A percentile compares a stretch with the other conserved stretches of the same genome.
phyloP scores from a whole-genome alignment of 2,797 vertebrate species.

The Threskiornis aethiopicus region DNA sequence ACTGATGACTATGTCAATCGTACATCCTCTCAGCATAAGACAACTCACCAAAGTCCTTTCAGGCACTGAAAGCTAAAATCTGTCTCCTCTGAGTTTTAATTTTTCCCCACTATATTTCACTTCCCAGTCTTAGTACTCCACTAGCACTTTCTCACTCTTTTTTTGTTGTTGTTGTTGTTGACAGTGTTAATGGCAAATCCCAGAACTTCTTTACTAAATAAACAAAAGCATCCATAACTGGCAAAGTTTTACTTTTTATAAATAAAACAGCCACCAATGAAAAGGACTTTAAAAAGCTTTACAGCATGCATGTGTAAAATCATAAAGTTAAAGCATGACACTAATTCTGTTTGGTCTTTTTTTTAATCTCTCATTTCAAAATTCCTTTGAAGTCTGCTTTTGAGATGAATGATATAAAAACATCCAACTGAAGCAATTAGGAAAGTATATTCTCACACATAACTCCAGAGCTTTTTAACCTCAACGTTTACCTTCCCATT shows the following conservation, averaged over 20 bases:
- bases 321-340: not conserved
- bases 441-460: not conserved
- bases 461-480: conserved; percentile 8
- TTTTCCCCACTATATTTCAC: not conserved
- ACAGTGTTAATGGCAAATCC: not conserved
- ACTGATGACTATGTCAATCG: not conserved
- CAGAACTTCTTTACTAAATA: not conserved
- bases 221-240: not conserved
- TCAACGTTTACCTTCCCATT: not conserved
- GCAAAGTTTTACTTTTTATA: not conserved
- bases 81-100: not conserved
- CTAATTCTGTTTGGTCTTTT: conserved; percentile 36
- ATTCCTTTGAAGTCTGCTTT: conserved; percentile 47
- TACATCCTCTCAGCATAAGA: not conserved
- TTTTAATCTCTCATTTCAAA: conserved; percentile 25
- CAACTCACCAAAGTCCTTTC: not conserved
- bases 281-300: conserved; percentile 10
- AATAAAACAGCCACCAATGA: not conserved
- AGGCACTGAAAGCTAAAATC: not conserved
- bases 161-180: not conserved
- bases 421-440: conserved; percentile 39
- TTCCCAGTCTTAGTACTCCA: not conserved
- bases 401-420: conserved; percentile 13
- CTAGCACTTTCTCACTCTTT: not conserved
- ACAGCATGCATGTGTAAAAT: not conserved